Percentiles rank a stretch among this genome's conserved stretches.
Conservation (phyloP, 2,888 invertebrate genomes). For the Nemoura dubitans region DNA sequence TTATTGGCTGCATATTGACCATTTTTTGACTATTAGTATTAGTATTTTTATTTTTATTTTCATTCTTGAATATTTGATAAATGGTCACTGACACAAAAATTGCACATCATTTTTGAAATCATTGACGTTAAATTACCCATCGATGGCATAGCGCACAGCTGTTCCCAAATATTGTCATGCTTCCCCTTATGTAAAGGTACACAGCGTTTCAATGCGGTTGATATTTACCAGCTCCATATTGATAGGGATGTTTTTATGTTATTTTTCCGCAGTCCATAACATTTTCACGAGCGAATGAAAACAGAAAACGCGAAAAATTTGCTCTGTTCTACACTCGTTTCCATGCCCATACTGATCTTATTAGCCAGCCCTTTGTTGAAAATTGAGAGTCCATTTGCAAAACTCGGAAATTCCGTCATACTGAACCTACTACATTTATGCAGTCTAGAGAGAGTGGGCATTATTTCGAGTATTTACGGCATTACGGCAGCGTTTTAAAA, state of each 20-base stretch:
- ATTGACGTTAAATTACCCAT: too few species aligned
- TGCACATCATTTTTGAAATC: too few species aligned
- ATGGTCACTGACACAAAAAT: too few species aligned
- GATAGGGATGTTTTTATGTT: background rate
- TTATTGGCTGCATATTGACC: too few species aligned
- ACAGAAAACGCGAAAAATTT: background rate
- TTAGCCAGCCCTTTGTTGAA: constrained; percentile 8
- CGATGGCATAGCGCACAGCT: too few species aligned
- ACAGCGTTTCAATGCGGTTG: too few species aligned
- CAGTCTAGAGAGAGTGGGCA: background rate
- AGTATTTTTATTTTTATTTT: too few species aligned
- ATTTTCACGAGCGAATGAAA: background rate
- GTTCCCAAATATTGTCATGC: too few species aligned
- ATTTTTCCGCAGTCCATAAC: background rate
- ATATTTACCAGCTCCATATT: background rate
- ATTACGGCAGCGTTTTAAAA: background rate
- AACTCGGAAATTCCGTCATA: background rate
- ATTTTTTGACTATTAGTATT: too few species aligned
- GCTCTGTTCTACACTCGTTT: background rate
- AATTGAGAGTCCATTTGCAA: constrained; percentile 22
- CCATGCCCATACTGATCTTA: background rate
- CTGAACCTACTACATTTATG: background rate
- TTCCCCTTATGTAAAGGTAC: too few species aligned
- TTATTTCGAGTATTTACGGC: constrained; percentile 14
- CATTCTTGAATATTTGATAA: too few species aligned